Conservation (phyloP, 2,888 invertebrate species). For the Atherix ibis region DNA sequence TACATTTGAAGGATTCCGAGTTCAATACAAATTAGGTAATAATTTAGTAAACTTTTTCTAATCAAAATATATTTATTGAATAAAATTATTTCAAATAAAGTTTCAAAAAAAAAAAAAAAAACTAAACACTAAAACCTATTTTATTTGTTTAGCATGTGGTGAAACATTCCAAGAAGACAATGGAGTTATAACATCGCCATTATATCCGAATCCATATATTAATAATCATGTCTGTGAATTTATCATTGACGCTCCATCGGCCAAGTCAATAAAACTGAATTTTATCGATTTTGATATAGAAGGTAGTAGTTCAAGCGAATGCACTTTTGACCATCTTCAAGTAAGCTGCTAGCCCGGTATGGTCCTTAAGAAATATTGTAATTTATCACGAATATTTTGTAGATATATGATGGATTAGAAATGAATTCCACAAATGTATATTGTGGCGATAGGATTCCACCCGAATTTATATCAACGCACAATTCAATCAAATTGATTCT, state of each 20-base stretch:
- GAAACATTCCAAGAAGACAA: slow-evolving; percentile 31
- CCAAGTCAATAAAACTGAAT: slow-evolving; percentile 47
- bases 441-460: slow-evolving; percentile 47
- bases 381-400: too few relatives aligned
- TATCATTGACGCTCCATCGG: slow-evolving; percentile 43
- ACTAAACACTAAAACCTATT: too few relatives aligned
- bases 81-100: too few relatives aligned
- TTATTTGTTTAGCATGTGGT: slow-evolving; percentile 45
- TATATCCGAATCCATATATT: slow-evolving; percentile 52
- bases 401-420: slow-evolving; percentile 56
- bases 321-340: too few relatives aligned
- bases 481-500: slow-evolving; percentile 60
- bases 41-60: too few relatives aligned
- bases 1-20: slow-evolving; percentile 39
- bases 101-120: too few relatives aligned
- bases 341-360: too few relatives aligned
- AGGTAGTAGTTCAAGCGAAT: slow-evolving; percentile 22
- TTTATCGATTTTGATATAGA: slow-evolving; percentile 54
- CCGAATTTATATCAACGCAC: slow-evolving; percentile 46
- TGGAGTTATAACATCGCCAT: slow-evolving; percentile 53
- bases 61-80: too few relatives aligned
- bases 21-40: slow-evolving; percentile 39
- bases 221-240: slow-evolving; percentile 44
- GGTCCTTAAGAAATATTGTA: too few relatives aligned
- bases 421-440: slow-evolving; percentile 48